Conservation (phyloP, 1,140 invertebrate genomes). For the Eueides isabella region DNA sequence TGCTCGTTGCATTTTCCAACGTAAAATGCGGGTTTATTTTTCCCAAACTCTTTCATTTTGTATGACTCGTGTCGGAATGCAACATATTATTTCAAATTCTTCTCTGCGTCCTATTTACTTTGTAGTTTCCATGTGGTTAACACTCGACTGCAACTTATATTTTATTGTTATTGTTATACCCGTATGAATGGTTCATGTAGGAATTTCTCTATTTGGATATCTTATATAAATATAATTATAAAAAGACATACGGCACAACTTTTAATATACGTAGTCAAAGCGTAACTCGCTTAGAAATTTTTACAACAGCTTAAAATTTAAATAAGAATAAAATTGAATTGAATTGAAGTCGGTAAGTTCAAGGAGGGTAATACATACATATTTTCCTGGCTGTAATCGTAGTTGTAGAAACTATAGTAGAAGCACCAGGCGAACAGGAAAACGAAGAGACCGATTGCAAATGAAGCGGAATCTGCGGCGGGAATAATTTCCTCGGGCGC, state of each 20-base stretch:
- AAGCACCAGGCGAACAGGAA: slow-evolving; percentile 52
- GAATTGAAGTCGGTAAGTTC: not conserved
- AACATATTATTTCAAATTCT: slow-evolving; percentile 58
- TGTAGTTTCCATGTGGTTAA: slow-evolving; percentile 48
- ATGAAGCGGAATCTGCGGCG: slow-evolving; percentile 66
- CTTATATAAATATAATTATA: slow-evolving; percentile 13
- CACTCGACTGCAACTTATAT: slow-evolving; percentile 44
- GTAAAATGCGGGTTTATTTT: slow-evolving; percentile 61
- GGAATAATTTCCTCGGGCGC: slow-evolving; percentile 64
- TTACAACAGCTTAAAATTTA: not conserved
- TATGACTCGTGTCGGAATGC: slow-evolving; percentile 56
- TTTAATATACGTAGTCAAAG: slow-evolving; percentile 5
- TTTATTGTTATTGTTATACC: slow-evolving; percentile 35
- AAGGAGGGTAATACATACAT: not conserved
- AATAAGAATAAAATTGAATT: not conserved
- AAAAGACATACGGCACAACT: not conserved
- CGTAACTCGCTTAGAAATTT: not conserved
- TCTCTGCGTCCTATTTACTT: slow-evolving; percentile 46
- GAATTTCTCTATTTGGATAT: not conserved
- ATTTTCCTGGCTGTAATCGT: not conserved
- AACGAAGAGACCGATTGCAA: slow-evolving; percentile 50
- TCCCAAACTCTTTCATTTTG: slow-evolving; percentile 58
- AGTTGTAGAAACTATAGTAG: slow-evolving; percentile 42
- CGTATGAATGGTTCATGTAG: not conserved
- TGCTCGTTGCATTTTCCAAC: slow-evolving; percentile 56